Evolutionary conservation across 2,888 invertebrate genomes (phyloP).

Genomic region (Caenorhabditis sp.): DNA sequence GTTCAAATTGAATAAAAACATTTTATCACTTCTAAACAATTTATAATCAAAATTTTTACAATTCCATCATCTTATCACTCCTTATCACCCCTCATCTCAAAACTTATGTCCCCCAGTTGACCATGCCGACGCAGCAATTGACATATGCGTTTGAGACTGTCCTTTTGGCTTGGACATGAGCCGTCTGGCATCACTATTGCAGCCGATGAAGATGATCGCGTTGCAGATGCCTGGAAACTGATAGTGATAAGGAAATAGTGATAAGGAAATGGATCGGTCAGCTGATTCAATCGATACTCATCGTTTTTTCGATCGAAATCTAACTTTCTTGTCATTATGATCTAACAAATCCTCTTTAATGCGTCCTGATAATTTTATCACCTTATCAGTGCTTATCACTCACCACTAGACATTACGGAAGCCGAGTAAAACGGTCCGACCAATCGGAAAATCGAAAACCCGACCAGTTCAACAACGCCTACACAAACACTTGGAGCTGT

Average conservation of each 20-base stretch:
- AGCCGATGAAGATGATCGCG: constrained; percentile 47
- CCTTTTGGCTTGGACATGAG: background rate
- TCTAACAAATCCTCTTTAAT: too few species aligned
- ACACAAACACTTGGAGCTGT: constrained; percentile 54
- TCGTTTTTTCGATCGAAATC: too few species aligned
- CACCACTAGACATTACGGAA: constrained; percentile 47
- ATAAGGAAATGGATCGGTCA: too few species aligned
- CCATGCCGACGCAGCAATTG: constrained; percentile 5
- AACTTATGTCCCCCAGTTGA: constrained; percentile 4
- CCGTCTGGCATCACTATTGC: constrained; percentile 39
- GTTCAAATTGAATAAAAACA: too few species aligned
- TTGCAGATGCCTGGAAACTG: constrained; percentile 47
- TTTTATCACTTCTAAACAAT: too few species aligned
- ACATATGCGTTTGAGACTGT: constrained; percentile 9
- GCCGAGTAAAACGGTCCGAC: constrained; percentile 60
- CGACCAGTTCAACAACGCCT: constrained; percentile 49
- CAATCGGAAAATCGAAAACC: constrained; percentile 50
- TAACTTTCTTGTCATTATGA: too few species aligned
- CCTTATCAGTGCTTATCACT: background rate
- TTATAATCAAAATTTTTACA: too few species aligned
- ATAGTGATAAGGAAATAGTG: too few species aligned
- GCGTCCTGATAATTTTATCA: too few species aligned
- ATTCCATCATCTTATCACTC: too few species aligned
- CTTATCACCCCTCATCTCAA: too few species aligned
- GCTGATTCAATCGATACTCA: too few species aligned